phyloP scores from a whole-genome alignment of 2,888 invertebrate genomes.

The Pseudolycoriella hygida region DNA sequence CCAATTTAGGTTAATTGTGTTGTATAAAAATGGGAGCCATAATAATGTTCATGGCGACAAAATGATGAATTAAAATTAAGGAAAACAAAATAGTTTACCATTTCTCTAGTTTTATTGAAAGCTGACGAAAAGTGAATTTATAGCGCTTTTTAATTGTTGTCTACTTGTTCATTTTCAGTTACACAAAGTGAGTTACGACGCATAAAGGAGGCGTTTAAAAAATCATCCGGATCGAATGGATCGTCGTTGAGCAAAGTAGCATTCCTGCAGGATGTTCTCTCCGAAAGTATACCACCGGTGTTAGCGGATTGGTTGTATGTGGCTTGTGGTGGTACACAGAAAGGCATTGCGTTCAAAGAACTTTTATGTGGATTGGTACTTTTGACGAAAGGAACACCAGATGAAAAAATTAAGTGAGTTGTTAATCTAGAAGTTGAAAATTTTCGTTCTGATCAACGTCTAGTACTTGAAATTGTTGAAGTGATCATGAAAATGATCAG shows the following conservation, averaged over 20 bases:
- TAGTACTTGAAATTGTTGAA: too few relatives aligned
- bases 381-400: conserved; percentile 65
- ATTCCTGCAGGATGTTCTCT: conserved; percentile 70
- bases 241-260: conserved; percentile 51
- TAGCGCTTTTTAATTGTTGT: background rate
- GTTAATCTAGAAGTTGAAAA: too few relatives aligned
- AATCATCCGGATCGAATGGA: conserved; percentile 54
- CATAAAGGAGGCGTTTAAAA: conserved; percentile 74
- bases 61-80: too few relatives aligned
- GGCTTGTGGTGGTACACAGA: conserved; percentile 67
- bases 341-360: conserved; percentile 69
- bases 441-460: too few relatives aligned
- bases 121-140: too few relatives aligned
- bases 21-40: too few relatives aligned
- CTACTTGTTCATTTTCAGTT: conserved; percentile 34
- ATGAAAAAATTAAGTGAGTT: conserved; percentile 70
- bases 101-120: too few relatives aligned
- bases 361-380: conserved; percentile 72
- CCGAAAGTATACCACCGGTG: conserved; percentile 66
- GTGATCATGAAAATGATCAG: too few relatives aligned
- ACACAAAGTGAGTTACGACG: conserved; percentile 67
- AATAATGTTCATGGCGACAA: too few relatives aligned
- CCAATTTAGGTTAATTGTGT: too few relatives aligned
- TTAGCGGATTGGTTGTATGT: conserved; percentile 69
- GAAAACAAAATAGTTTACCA: too few relatives aligned